Base-by-base conservation (phyloP, 2,113 vertebrate genomes). In the Ammodytes dubius region DNA sequence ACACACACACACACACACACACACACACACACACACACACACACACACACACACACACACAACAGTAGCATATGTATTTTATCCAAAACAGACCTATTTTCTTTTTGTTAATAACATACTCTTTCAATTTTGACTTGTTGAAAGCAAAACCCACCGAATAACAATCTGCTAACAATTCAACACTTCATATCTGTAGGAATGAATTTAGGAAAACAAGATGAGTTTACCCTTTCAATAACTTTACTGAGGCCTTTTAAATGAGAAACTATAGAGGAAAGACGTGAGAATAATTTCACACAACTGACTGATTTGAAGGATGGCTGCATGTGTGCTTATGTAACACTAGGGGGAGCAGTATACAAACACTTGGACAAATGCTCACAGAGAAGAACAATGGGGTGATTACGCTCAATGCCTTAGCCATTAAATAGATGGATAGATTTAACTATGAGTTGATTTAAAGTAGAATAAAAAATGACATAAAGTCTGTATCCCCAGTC, bases 321-420 rank as follows among this genome's bases (percentile, higher is more conserved):
- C 0, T 89, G 91, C 73, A 83, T 53, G 15, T 63, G 0, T 4
- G 2, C 3, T 27, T 0, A 45, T 13, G 0, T 0, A 61, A 68
- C 92, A 82, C 89, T 81, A 94, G 93, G 50, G 83, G 92, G 88
- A 35, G 89, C 77, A 70, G 70, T 85, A 84, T 47, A n/a, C 90
- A 84, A 72, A 90, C 76, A 52, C 17, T 84, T 91, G 64, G 35
- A 27, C 15, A 37, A 47, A 19, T 13, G 9, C 43, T n/a, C 9
- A 13, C 6, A 39, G 43, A 43, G 6, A 9, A n/a, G 10, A 35
- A 12, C 13, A 1, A 5, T 5, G 3, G 3, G 2, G 1, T 12
- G 35, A 1, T 47, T 49, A 1, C 0, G 0, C 10, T 8, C 1
- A 1, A 17, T 1, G 17, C 63, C 5, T 12, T 1, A 7, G 5